A percentile compares a stretch with the other conserved stretches of the same genome.
Evolutionary conservation across 2,888 invertebrate species (phyloP).

Genomic region (Aradus depressus): DNA sequence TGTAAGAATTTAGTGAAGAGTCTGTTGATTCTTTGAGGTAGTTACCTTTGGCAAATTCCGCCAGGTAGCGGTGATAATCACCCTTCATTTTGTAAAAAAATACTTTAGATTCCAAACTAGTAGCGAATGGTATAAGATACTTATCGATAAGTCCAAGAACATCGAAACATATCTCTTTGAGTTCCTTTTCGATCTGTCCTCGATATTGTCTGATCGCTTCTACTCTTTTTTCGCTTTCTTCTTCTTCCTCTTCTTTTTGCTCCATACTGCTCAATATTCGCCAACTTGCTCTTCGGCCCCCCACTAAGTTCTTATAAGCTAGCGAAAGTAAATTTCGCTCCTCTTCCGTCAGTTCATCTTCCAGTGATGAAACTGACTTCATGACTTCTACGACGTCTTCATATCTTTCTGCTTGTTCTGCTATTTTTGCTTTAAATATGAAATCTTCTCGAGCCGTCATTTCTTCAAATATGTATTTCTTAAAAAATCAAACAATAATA

Average conservation of each 20-base stretch:
- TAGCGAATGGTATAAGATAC: conserved; percentile 86
- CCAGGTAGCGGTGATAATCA: conserved; percentile 95
- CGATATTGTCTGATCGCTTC: conserved; percentile 92
- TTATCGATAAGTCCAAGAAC: conserved; percentile 88
- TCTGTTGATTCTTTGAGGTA: conserved; percentile 96
- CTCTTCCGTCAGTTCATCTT: conserved; percentile 90
- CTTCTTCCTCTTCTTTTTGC: conserved; percentile 94
- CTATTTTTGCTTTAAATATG: no score
- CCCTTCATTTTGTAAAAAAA: conserved; percentile 99
- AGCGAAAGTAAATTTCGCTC: conserved; percentile 95
- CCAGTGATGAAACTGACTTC: conserved; percentile 92
- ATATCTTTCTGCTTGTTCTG: no score
- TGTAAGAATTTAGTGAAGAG: conserved; percentile 92
- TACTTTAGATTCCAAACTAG: conserved; percentile 92
- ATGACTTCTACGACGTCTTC: conserved; percentile 99
- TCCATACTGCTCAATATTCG: conserved; percentile 95
- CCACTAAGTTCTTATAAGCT: conserved; percentile 98
- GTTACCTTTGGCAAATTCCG: conserved; percentile 92
- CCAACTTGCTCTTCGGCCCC: conserved; percentile 94
- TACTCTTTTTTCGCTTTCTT: conserved; percentile 82
- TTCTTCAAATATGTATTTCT: no score
- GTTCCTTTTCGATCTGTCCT: conserved; percentile 85
- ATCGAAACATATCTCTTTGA: conserved; percentile 92
- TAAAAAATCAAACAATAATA: no score
- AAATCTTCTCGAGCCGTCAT: no score